Evolutionary conservation across 2,888 invertebrate species (phyloP), one percentile per base, ranked within the genome.

Genomic region (Yponomeuta plumbellus): DNA sequence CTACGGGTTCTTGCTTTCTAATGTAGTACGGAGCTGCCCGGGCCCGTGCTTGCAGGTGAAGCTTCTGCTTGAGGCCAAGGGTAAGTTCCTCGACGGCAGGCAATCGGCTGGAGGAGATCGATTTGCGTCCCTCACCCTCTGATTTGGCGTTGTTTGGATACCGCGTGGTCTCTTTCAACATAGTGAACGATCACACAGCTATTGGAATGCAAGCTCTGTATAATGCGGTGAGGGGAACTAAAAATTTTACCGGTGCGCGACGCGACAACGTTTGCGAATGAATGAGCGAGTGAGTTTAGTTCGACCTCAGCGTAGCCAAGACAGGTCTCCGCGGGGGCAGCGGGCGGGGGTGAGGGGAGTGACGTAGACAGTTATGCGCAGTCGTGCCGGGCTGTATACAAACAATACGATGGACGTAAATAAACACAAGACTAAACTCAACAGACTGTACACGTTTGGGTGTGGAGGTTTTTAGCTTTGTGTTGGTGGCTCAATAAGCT

Each of bases 371-470:
- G 86, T 70, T 71, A 87, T 90, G 91, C 91, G 91, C 91, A 91
- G 88, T 83, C 88, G 88, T 85, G 87, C 88, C 89, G 88, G 88
- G 84, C 86, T 91, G 91, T 91, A 88, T 91, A 91, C 91, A 91
- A 91, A 91, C 90, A 90, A 91, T 89, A 88, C 89, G 85, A 81
- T 80, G 90, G 90, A 91, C 91, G 91, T 91, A 91, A 91, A 91
- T 91, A 91, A 91, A 91, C 90, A 91, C 84, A 82, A 85, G 85
- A 81, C 79, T 77, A 64, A 81, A 81, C 81, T 76, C 77, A 76
- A 80, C 80, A 64, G 81, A 81, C 81, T 76, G 77, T 76, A 80
- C 80, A 77, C 77, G 80, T 76, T 75, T 80, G 81, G 80, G 82
- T 78, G 78, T 77, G 82, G 84, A 83, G 81, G 81, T 79, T 78